Percentiles rank a stretch among this genome's conserved stretches.
Evolutionary conservation across 2,113 vertebrate genomes (phyloP).

Genomic region (Vidua macroura): DNA sequence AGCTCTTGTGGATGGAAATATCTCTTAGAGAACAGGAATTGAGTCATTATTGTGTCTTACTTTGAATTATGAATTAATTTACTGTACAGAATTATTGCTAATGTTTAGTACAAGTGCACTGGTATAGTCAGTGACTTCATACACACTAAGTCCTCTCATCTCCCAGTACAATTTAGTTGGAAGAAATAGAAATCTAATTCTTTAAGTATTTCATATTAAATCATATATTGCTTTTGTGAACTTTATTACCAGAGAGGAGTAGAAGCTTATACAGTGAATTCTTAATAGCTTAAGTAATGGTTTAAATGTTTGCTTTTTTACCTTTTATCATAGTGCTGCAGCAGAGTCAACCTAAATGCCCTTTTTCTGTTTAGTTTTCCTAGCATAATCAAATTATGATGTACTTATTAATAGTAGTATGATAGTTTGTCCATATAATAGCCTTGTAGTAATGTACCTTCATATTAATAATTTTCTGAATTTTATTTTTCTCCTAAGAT

Average conservation of each 20-base stretch:
- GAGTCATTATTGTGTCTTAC: conserved; percentile 10
- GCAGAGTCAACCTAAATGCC: neutral
- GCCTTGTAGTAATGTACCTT: neutral
- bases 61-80: conserved; percentile 32
- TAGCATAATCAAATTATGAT: neutral
- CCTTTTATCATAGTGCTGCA: neutral
- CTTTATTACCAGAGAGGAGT: neutral
- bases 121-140: neutral
- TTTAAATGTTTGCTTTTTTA: neutral
- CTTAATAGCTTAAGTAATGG: neutral
- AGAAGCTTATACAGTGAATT: neutral
- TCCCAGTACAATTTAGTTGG: neutral
- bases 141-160: neutral
- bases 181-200: conserved; percentile 16
- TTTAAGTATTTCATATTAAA: neutral
- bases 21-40: neutral
- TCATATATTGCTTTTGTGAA: neutral
- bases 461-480: neutral
- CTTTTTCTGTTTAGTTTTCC: neutral
- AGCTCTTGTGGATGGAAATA: neutral
- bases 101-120: neutral
- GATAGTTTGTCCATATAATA: neutral
- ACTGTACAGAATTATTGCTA: neutral
- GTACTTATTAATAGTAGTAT: neutral
- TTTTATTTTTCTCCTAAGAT: neutral